Evolutionary conservation across 2,113 vertebrate genomes (phyloP).

Genomic region (Ictalurus furcatus): DNA sequence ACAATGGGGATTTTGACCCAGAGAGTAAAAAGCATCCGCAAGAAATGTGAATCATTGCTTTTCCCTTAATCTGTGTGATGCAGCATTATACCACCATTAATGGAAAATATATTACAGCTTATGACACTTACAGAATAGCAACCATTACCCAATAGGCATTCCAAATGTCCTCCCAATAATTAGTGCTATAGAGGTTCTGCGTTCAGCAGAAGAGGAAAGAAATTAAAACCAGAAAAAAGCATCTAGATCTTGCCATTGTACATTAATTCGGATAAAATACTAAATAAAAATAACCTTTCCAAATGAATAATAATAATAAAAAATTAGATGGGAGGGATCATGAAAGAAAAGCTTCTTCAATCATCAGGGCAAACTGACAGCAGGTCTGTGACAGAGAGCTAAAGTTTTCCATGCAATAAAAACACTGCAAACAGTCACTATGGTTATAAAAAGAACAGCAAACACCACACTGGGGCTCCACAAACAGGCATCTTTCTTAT

Average conservation of each 20-base stretch:
- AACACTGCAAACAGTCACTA: slow-evolving; percentile 32
- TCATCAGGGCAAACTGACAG: slow-evolving; percentile 21
- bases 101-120: not conserved
- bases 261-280: not conserved
- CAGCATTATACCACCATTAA: not conserved
- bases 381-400: slow-evolving; percentile 37
- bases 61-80: not conserved
- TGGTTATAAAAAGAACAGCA: slow-evolving; percentile 38
- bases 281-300: not conserved
- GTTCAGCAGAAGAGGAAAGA: not conserved
- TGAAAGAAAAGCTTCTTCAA: slow-evolving; percentile 12
- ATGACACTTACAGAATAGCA: not conserved
- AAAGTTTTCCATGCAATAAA: slow-evolving; percentile 36
- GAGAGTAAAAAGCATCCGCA: not conserved
- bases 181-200: not conserved
- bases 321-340: not conserved
- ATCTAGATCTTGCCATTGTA: not conserved
- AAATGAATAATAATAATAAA: not conserved
- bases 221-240: not conserved
- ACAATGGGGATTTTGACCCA: not conserved
- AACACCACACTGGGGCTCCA: slow-evolving; percentile 19
- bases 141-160: not conserved
- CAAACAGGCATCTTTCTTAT: slow-evolving; percentile 26
- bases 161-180: not conserved
- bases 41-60: not conserved